Base-by-base conservation (phyloP, 2,888 invertebrate genomes). In the Polyommatus icarus region DNA sequence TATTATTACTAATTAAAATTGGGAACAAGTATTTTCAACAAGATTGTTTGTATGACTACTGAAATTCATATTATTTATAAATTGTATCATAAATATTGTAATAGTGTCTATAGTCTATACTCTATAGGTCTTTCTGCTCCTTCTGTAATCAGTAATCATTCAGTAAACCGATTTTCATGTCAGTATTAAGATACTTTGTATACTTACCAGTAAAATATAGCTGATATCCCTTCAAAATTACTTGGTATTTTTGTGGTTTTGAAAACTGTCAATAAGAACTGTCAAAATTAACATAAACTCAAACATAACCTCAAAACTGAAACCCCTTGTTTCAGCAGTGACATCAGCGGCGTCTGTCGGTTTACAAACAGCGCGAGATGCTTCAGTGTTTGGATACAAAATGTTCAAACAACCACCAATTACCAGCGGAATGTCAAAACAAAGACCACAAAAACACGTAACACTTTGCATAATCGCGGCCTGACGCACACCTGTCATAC, bases 381-480 rank as follows among this genome's bases (percentile, higher is more conserved):
- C 20, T 54, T 29, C 54, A 75, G 75, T 75, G 54, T 75, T 75
- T 54, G 75, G 29, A 75, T 29, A 75, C 75, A 75, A 50, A 61
- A 67, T 32, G 1, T 6, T 12, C 46, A 46, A 20, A 73, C 40
- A 36, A 24, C 29, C 75, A 1, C 75, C 54, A 75, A 75, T 75
- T 54, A 54, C 24, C 75, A 29, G 73, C 20, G 75, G 75, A 54
- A 75, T 75, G 75, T 75, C 75, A 75, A 75, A 75, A 75, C 75
- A 75, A 73, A 73, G 73, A 40, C 15, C 24, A 67, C 67, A 18
- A 67, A 67, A 67, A 67, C 67, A 67, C 75, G 75, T 75, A 75
- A 75, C 29, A 50, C 50, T 75, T 75, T 50, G 75, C 75, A 50
- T 75, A 50, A 75, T 50, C 75, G 72, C n/a, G 10, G 40, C 40